Conservation (phyloP, 2,888 invertebrate genomes). For the Polyploca ridens region DNA sequence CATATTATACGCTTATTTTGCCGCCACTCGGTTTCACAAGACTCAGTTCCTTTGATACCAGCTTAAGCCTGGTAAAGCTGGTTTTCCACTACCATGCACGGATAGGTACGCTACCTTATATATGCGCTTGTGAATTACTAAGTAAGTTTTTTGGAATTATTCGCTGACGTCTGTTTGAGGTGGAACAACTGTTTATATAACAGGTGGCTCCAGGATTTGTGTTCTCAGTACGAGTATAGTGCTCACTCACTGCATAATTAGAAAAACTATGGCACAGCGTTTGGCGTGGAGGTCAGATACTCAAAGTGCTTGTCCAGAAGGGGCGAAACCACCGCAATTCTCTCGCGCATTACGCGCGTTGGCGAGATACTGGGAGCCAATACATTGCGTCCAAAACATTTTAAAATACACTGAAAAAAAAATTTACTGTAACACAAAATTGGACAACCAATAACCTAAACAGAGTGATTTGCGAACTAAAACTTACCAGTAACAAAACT, state of each 20-base stretch:
- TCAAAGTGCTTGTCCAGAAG: too few relatives aligned
- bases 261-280: too few relatives aligned
- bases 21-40: constrained; percentile 4
- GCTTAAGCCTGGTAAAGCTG: constrained; percentile 1
- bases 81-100: constrained; percentile 4
- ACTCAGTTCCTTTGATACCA: constrained; percentile 1
- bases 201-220: not conserved
- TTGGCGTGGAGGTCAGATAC: too few relatives aligned
- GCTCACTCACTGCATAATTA: not conserved
- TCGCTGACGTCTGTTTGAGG: not conserved
- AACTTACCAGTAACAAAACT: too few relatives aligned
- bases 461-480: too few relatives aligned
- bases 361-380: too few relatives aligned
- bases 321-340: too few relatives aligned
- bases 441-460: too few relatives aligned
- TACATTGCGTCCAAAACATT: too few relatives aligned
- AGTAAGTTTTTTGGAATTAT: constrained; percentile 3
- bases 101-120: constrained; percentile 1
- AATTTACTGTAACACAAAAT: too few relatives aligned
- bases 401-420: too few relatives aligned
- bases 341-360: too few relatives aligned
- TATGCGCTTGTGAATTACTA: constrained; percentile 4
- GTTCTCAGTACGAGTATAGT: not conserved
- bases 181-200: not conserved
- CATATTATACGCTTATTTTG: constrained; percentile 4